Base-by-base conservation (phyloP, 2,888 invertebrate species). In the Chironomus tentans region DNA sequence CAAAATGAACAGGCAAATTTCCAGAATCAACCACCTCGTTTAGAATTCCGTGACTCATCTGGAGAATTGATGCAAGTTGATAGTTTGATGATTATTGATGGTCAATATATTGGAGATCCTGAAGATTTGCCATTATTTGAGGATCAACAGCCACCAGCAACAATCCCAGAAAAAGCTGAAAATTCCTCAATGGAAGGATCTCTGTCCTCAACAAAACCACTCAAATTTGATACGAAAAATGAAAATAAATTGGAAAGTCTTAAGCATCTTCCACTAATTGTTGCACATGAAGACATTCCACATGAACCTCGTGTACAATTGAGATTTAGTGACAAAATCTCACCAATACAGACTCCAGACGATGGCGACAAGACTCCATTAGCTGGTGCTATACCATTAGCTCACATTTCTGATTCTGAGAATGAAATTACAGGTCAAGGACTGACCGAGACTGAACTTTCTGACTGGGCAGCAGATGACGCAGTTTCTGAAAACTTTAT, bases 401-500 rank as follows among this genome's bases (percentile, higher is more conserved):
- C 22, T 15, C 48, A 46, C 1, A 86, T 86, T 79, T 91, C 92
- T 0, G 91, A 91, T 78, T 91, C 92, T 0, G 88, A 90, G 75
- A 88, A 89, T 2, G 92, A 92, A 79, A 86, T 87, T 1, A 90
- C 90, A 0, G n/a, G 13, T 4, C 91, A 91, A 0, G 88, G 91
- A 1, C 84, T 93, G 12, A 93, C 94, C 0, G 94, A 94, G 82
- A 94, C 94, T 0, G 94, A 94, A 81, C 84, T 94, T n/a, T 94
- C 93, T 0, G 94, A 95, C 82, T 94, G 94, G 94, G 93, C 93
- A 0, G 88, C 91, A 3, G 94, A 94, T 80, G 92, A 90, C 78
- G 90, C 88, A 61, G 91, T 90, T 1, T 88, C 92, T 0, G 93
- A 93, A 79, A 92, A 92, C 81, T 87, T 92, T 76, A 88, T 88